Base-by-base conservation (phyloP, 2,888 invertebrate genomes). In the Mesorhabditis sp. region DNA sequence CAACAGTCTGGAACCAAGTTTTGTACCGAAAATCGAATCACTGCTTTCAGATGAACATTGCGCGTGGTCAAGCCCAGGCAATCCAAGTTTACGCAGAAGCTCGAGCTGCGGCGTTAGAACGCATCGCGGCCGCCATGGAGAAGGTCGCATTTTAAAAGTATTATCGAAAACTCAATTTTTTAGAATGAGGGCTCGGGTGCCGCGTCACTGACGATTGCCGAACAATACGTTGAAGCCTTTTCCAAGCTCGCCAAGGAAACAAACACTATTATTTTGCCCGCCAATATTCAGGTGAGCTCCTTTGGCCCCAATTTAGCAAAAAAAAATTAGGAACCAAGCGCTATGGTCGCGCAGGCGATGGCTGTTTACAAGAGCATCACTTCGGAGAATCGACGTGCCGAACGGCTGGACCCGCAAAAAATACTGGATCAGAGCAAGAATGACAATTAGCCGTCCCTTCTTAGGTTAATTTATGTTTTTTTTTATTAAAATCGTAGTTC, bases 161-260 rank as follows among this genome's bases (percentile, higher is more conserved):
- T 41, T 65, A 43, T 42, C 28, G 4, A 5, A 65, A 65, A 6
- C 2, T 41, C n/a, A 65, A 65, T 43, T 65, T 45, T 5, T 65
- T 58, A 58, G 10, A 58, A n/a, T n/a, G 74, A 73, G 43, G 76
- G 72, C 4, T 6, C n/a, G 4, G 70, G 74, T 87, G 98, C 97
- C 0, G 97, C 97, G 3, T 91, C 94, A 0, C 88, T 97, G 61
- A 91, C 91, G 13, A 89, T 98, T 73, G 98, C 98, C 0, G 96
- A 98, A 85, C 93, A 96, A 86, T 99, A 99, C 86, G 93, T 98
- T 61, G 88, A 90, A 41, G 96, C 97, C 13, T 98, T 98, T 87
- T 90, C 92, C 85, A 92, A 94, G 84, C 88, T 99, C 74, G 97
- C 98, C 0, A 92, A 93, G 87, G 91, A 92, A 10, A 93, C 91